Base-by-base conservation (phyloP, 1,140 invertebrate species). In the Hyles vespertilio region DNA sequence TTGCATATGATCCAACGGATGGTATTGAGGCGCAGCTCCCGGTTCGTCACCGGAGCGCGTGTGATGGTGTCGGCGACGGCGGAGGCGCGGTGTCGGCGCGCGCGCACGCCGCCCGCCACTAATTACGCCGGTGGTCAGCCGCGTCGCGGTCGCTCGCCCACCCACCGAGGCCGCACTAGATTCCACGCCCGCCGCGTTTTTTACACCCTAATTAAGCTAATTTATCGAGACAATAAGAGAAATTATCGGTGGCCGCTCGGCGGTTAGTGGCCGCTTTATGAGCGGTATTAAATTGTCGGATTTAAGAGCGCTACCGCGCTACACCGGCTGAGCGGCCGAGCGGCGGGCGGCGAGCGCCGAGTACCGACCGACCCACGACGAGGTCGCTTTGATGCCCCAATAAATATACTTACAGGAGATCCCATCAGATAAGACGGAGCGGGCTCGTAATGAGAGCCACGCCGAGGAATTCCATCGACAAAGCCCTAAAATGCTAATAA, bases 141-240 rank as follows among this genome's bases (percentile, higher is more conserved):
- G 47, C n/a, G 36, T n/a, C 45, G 49, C 54, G 55, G 34, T 44
- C 54, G 1, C 36, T 40, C 33, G 67, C 60, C 69, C 72, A 79
- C 72, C 80, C 84, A 83, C 81, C 70, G 72, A 70, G 67, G 58
- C 52, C 70, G 69, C 67, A 69, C 78, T 84, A 87, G 84, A 80
- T 84, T 78, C 81, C 77, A 69, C 70, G 67, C 70, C 63, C 70
- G 67, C 64, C 69, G 65, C 67, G 70, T 79, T 79, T 81, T 86
- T 81, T 81, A 81, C 79, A 77, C 84, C 79, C 84, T 85, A 85
- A 87, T 87, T 87, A 87, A 87, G 77, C 75, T 87, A 85, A 87
- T 87, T 87, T 87, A 87, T 85, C 72, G 81, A 79, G 74, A 84
- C 82, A 84, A 87, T 81, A 79, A 81, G 76, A 77, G 73, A 80